A percentile compares a stretch with the other conserved stretches of the same genome.
Conservation (phyloP, 2,888 invertebrate genomes). For the Spodoptera picta region DNA sequence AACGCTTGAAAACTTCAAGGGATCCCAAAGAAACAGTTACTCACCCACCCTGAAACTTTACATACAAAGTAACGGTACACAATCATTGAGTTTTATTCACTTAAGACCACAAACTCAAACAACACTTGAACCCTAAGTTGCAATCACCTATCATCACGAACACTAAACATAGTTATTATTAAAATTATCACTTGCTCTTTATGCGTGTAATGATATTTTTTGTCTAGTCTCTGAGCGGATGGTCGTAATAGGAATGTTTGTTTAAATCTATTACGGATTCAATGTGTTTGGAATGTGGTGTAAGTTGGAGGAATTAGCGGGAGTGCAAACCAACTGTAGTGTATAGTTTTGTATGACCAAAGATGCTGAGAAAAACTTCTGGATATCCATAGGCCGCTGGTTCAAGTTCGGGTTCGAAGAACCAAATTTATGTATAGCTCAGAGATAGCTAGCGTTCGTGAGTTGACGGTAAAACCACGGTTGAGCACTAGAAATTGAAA, state of each 20-base stretch:
- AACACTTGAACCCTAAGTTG: conserved; percentile 45
- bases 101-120: too few species aligned
- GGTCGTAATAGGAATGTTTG: conserved; percentile 79
- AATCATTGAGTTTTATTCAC: background rate
- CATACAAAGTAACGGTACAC: conserved; percentile 4
- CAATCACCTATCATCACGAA: conserved; percentile 59
- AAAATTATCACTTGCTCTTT: conserved; percentile 74
- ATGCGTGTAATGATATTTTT: conserved; percentile 76
- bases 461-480: too few species aligned
- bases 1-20: background rate
- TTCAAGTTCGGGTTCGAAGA: too few species aligned
- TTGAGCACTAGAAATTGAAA: too few species aligned
- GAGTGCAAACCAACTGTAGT: too few species aligned
- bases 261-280: conserved; percentile 81
- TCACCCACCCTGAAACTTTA: conserved; percentile 21
- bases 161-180: conserved; percentile 72
- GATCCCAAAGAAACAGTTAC: conserved; percentile 21
- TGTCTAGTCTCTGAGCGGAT: conserved; percentile 53
- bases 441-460: too few species aligned
- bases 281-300: conserved; percentile 51
- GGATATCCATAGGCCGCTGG: too few species aligned
- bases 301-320: conserved; percentile 31
- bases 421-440: too few species aligned
- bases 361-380: too few species aligned
- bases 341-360: too few species aligned